Evolutionary conservation across 2,113 vertebrate species (phyloP).

Genomic region (Loxodonta africana): DNA sequence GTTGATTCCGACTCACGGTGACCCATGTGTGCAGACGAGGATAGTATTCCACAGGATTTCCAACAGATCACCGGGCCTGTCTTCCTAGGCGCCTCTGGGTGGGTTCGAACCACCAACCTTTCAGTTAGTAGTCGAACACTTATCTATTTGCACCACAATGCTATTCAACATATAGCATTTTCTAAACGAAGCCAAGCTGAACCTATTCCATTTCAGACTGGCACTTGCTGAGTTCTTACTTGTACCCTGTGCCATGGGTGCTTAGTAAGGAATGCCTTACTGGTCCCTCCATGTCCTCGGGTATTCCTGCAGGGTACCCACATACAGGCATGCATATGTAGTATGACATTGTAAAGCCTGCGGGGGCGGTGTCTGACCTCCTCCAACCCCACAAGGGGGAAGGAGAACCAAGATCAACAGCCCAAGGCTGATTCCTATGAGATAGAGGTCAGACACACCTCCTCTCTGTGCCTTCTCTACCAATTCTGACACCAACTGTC

Average conservation of each 20-base stretch:
- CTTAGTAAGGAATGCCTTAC: neutral
- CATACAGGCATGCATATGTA: fast-evolving
- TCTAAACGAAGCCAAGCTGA: neutral
- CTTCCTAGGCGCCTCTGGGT: neutral
- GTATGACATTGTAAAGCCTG: neutral
- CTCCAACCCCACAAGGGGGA: too few relatives aligned
- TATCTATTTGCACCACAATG: neutral
- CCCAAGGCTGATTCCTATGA: too few relatives aligned
- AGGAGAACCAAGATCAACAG: too few relatives aligned
- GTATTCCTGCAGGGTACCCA: neutral
- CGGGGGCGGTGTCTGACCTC: too few relatives aligned
- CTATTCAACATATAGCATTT: neutral
- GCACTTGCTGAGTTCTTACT: neutral
- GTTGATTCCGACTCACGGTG: neutral
- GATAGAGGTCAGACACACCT: too few relatives aligned
- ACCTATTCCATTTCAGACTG: neutral
- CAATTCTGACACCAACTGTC: too few relatives aligned
- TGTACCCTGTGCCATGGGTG: neutral
- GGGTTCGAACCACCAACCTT: neutral
- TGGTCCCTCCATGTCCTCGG: neutral
- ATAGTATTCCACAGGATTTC: neutral
- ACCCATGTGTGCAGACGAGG: neutral
- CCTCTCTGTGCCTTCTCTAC: too few relatives aligned
- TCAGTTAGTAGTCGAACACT: neutral
- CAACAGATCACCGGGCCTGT: neutral